Percentiles rank a stretch among this genome's conserved stretches.
Conservation (phyloP, 2,888 invertebrate species). For the Idaea aversata region DNA sequence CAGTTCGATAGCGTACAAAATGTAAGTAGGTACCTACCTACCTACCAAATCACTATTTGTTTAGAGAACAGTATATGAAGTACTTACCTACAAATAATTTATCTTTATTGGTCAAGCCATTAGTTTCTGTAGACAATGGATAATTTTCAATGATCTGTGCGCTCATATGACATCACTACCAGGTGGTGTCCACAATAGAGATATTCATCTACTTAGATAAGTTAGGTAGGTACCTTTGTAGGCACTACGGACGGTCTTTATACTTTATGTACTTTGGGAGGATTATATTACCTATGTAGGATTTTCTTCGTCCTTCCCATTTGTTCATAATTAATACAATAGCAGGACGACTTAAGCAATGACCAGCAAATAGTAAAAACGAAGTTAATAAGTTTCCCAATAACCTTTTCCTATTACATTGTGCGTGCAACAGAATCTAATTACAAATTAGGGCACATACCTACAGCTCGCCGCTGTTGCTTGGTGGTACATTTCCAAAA, state of each 20-base stretch:
- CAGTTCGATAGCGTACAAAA: too few species aligned
- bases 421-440: conserved; percentile 3
- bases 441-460: conserved; percentile 40
- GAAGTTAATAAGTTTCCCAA: conserved; percentile 20
- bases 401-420: conserved; percentile 9
- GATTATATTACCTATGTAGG: not conserved
- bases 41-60: not conserved
- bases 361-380: conserved; percentile 28
- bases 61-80: not conserved
- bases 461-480: conserved; percentile 53
- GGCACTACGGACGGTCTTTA: not conserved
- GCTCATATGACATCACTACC: not conserved
- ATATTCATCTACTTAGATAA: not conserved
- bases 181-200: not conserved
- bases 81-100: not conserved
- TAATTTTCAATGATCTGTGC: not conserved
- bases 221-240: not conserved
- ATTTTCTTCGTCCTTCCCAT: not conserved
- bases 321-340: not conserved
- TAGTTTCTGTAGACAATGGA: not conserved
- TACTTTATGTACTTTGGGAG: too few species aligned
- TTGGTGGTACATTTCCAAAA: conserved; percentile 72
- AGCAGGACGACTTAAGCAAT: not conserved
- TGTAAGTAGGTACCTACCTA: not conserved
- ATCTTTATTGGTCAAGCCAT: not conserved